These are phyloP conservation scores for Actenoides hombroni DNA, from an alignment of 2,113 vertebrate species.

Conservation along the genomic window DNA sequence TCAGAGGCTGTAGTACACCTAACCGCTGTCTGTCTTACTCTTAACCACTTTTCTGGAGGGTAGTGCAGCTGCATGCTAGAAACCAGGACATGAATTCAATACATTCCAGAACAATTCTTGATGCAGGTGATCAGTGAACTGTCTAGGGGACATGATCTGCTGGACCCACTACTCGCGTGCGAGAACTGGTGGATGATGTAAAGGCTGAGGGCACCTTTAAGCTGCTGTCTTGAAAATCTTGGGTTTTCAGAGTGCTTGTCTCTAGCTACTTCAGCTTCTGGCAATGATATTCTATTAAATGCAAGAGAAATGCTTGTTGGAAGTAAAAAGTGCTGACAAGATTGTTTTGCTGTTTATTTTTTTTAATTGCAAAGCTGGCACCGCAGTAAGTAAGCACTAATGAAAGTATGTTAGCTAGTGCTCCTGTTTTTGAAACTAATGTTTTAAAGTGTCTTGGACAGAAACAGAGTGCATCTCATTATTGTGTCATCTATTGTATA, in stretches of 20 bases:
- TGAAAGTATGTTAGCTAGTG: neutral
- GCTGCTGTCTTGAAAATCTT: neutral
- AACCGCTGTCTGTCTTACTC: neutral
- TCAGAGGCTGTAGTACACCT: neutral
- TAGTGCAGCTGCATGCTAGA: neutral
- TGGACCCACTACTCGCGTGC: neutral
- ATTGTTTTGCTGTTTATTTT: neutral
- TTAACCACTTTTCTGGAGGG: neutral
- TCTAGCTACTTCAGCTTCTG: neutral
- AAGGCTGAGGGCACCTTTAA: slow-evolving; percentile 18
- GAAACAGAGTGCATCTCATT: neutral
- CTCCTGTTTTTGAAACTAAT: neutral
- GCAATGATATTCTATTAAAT: too few species aligned
- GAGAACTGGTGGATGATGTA: neutral
- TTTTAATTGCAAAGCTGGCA: slow-evolving; percentile 32
- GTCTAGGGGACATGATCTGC: neutral
- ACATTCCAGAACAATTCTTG: neutral
- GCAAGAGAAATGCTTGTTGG: neutral
- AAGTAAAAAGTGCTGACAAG: neutral
- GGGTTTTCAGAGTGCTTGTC: neutral
- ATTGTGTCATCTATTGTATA: neutral
- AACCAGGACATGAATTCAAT: neutral
- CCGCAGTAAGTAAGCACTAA: neutral
- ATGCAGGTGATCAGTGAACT: neutral
- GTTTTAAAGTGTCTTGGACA: neutral